phyloP scores from a whole-genome alignment of 2,113 vertebrate genomes.

The Sebastes fasciatus region DNA sequence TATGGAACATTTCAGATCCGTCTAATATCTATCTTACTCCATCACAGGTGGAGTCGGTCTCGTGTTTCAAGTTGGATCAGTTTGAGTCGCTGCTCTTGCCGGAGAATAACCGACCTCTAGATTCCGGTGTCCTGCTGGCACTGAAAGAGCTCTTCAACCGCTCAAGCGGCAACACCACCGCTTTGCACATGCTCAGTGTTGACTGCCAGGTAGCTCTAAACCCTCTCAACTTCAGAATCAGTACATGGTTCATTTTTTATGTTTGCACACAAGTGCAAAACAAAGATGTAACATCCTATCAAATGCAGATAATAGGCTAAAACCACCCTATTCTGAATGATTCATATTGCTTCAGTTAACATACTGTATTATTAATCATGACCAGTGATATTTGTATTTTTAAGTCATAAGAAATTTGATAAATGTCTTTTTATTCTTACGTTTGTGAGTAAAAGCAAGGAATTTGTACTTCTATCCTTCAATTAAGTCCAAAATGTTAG shows the following conservation, averaged over 20 bases:
- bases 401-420: no score
- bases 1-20: no score
- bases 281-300: background rate
- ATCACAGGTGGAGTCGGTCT: conserved; percentile 76
- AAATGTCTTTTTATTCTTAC: no score
- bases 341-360: background rate
- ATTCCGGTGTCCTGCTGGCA: conserved; percentile 79
- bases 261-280: background rate
- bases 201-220: conserved; percentile 87
- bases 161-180: conserved; percentile 78
- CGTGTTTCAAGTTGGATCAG: conserved; percentile 79
- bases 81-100: conserved; percentile 87
- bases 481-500: background rate
- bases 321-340: background rate
- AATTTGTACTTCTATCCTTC: background rate
- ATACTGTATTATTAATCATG: background rate
- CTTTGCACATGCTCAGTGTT: conserved; percentile 88
- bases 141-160: conserved; percentile 86
- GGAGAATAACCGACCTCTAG: conserved; percentile 88
- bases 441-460: background rate
- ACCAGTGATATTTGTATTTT: no score
- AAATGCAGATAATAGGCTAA: background rate
- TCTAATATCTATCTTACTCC: background rate
- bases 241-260: background rate
- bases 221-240: background rate